A percentile compares a stretch with the other conserved stretches of the same genome.
Evolutionary conservation across 1,140 invertebrate genomes (phyloP).

Genomic region (Stegodyphus dumicola): DNA sequence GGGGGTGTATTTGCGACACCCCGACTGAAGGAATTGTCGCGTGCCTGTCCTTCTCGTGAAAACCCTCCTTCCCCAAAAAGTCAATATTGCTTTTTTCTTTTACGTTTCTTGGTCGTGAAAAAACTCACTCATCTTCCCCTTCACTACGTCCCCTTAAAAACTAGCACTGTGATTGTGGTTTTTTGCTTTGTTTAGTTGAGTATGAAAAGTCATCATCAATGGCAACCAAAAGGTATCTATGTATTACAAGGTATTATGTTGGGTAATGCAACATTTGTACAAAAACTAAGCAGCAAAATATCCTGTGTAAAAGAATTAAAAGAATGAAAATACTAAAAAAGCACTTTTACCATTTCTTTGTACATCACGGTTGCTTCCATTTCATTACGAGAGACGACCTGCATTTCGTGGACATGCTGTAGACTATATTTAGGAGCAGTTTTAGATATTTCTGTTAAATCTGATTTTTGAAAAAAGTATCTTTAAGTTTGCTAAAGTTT

Average conservation of each 20-base stretch:
- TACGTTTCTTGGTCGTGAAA: neutral
- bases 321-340: neutral
- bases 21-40: neutral
- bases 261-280: neutral
- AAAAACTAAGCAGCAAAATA: neutral
- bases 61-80: neutral
- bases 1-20: neutral
- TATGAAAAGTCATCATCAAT: neutral
- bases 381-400: slow-evolving; percentile 6
- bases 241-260: neutral
- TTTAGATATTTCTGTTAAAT: slow-evolving; percentile 4
- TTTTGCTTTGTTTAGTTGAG: neutral
- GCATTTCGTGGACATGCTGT: neutral
- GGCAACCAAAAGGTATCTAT: neutral
- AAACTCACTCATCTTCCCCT: neutral
- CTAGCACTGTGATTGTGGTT: slow-evolving; percentile 1
- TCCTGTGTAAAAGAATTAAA: neutral
- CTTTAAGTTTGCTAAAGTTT: slow-evolving; percentile 28
- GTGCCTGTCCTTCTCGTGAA: neutral
- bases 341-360: slow-evolving; percentile 6
- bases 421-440: neutral
- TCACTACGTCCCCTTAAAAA: slow-evolving; percentile 4
- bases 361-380: slow-evolving; percentile 47
- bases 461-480: slow-evolving; percentile 15
- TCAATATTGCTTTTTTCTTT: slow-evolving; percentile 2